Conservation (phyloP, 2,888 invertebrate species). For the Flexamia atlantica region DNA sequence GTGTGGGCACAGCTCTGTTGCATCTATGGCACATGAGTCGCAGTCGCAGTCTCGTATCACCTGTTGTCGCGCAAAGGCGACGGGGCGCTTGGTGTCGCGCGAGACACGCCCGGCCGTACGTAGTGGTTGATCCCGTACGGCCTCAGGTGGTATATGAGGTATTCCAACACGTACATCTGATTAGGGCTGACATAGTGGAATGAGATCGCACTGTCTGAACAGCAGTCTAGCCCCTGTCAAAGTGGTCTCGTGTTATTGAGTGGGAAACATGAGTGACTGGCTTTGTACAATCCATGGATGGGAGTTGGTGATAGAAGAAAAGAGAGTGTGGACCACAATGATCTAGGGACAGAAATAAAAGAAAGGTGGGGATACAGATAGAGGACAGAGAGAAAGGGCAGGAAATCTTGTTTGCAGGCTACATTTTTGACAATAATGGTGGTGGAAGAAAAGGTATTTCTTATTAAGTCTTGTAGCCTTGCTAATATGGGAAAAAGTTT, state of each 20-base stretch:
- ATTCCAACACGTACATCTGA: conserved; percentile 96
- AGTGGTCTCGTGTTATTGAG: neutral
- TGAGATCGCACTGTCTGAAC: conserved; percentile 94
- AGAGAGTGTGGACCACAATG: too few species aligned
- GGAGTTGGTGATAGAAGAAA: neutral
- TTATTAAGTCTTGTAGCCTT: too few species aligned
- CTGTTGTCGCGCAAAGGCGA: neutral
- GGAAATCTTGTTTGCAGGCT: too few species aligned
- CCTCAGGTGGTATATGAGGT: conserved; percentile 94
- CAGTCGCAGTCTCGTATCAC: conserved; percentile 20
- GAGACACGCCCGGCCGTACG: conserved; percentile 11
- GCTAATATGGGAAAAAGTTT: too few species aligned
- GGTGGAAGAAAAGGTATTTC: too few species aligned
- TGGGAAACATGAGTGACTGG: neutral
- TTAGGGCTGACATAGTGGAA: conserved; percentile 95
- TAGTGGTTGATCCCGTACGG: conserved; percentile 73
- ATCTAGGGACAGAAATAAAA: too few species aligned
- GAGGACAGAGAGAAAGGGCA: too few species aligned
- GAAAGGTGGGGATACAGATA: too few species aligned
- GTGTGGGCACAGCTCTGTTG: conserved; percentile 29
- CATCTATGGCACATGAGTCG: conserved; percentile 40
- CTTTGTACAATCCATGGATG: neutral
- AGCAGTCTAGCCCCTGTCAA: conserved; percentile 89
- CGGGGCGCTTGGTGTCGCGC: neutral
- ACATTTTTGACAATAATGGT: too few species aligned